Conservation (phyloP, 2,797 vertebrate genomes). For the Takifugu ocellatus region DNA sequence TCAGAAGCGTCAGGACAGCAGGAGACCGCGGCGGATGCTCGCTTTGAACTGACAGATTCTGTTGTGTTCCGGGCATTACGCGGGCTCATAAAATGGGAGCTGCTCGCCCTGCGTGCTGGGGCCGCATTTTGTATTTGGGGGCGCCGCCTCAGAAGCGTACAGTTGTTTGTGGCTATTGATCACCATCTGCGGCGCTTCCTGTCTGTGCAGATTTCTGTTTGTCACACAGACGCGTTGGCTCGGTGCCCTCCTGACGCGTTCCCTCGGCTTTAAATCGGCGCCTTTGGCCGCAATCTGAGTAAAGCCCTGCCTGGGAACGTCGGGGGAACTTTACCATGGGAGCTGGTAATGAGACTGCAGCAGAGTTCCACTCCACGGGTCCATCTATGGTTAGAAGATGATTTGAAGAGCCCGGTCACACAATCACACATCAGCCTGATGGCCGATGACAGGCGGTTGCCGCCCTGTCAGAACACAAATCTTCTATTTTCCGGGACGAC, state of each 20-base stretch:
- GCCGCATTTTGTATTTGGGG: no score
- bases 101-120: no score
- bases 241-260: slow-evolving; percentile 1
- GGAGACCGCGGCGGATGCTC: slow-evolving; percentile 31
- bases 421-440: not conserved
- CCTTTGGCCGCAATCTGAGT: slow-evolving; percentile 27
- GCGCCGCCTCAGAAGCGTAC: no score
- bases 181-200: slow-evolving; percentile 33
- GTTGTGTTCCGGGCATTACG: slow-evolving; percentile 36
- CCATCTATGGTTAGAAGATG: no score
- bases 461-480: slow-evolving; percentile 33
- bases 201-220: slow-evolving; percentile 12
- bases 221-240: slow-evolving; percentile 17
- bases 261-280: slow-evolving; percentile 21
- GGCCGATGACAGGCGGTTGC: slow-evolving; percentile 27
- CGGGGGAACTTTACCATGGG: slow-evolving; percentile 2
- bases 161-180: slow-evolving; percentile 39
- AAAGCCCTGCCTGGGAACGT: slow-evolving; percentile 43
- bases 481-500: slow-evolving; percentile 17
- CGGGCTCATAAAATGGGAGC: slow-evolving; percentile 18
- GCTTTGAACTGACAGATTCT: slow-evolving; percentile 46
- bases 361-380: no score
- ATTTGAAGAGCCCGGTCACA: slow-evolving; percentile 29
- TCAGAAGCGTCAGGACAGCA: slow-evolving; percentile 59
- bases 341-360: no score